A percentile compares a stretch with the other conserved stretches of the same genome.
Conservation (phyloP, 2,113 vertebrate species). For the Columba janthina region DNA sequence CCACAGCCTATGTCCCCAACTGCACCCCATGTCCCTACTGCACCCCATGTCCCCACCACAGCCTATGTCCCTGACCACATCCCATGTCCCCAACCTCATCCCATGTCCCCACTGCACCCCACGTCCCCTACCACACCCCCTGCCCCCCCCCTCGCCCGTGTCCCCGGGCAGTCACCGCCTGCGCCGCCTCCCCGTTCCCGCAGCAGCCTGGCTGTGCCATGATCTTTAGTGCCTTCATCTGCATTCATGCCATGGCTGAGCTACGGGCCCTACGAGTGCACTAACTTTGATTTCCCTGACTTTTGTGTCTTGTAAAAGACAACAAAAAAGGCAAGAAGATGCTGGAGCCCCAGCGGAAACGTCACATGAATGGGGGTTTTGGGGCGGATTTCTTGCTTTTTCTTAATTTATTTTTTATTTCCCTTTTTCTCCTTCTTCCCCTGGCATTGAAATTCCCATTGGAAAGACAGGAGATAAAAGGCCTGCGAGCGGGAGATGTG, state of each 20-base stretch:
- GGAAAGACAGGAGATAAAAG: neutral
- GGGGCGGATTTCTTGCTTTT: neutral
- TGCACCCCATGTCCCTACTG: too few species aligned
- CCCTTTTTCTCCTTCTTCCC: neutral
- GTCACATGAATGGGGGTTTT: neutral
- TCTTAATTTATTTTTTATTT: neutral
- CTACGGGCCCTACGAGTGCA: neutral
- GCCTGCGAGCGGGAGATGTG: neutral
- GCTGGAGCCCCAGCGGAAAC: neutral
- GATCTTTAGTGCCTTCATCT: neutral
- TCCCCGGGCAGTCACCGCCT: neutral
- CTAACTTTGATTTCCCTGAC: neutral
- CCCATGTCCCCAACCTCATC: fast-evolving
- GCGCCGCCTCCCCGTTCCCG: neutral
- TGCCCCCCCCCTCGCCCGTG: too few species aligned
- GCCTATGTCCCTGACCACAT: too few species aligned
- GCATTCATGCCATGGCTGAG: neutral
- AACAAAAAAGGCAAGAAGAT: neutral
- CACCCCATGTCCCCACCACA: too few species aligned
- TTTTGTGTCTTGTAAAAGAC: neutral
- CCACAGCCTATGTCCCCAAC: too few species aligned
- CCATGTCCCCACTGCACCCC: fast-evolving
- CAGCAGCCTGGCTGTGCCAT: neutral
- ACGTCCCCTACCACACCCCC: neutral
- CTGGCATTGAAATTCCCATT: neutral